phyloP scores from a whole-genome alignment of 2,797 vertebrate genomes.

The Danio tinwini region DNA sequence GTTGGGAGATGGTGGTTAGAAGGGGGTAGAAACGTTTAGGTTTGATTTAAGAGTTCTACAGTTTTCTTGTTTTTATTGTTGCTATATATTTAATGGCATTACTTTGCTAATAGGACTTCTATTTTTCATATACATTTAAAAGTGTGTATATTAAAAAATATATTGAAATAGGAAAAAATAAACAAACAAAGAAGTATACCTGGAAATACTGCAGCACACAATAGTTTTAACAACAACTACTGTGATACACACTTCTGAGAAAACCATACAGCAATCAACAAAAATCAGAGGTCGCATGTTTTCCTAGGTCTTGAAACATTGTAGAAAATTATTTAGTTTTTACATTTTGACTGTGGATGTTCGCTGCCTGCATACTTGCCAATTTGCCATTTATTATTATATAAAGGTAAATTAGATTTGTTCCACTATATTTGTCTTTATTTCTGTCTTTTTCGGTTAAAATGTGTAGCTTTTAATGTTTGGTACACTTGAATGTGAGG shows the following conservation, averaged over 20 bases:
- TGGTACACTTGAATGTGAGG: neutral
- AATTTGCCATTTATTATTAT: neutral
- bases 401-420: neutral
- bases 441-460: no score
- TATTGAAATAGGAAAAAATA: no score
- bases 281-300: conserved; percentile 77
- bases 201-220: conserved; percentile 93
- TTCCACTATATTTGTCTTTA: no score
- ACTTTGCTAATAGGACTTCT: no score
- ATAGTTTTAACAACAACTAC: conserved; percentile 91
- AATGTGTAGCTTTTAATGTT: neutral
- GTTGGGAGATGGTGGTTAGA: no score
- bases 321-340: conserved; percentile 63
- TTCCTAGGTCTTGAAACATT: conserved; percentile 83
- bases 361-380: conserved; percentile 5
- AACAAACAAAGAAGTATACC: conserved; percentile 81
- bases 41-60: no score
- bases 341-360: conserved; percentile 60
- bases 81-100: no score
- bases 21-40: no score
- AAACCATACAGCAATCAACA: conserved; percentile 87
- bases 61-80: no score
- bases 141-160: no score
- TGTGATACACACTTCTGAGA: conserved; percentile 90
- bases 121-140: no score